Percentiles rank a stretch among this genome's conserved stretches.
These are phyloP conservation scores for Petrocephalus sullivani DNA, from an alignment of 2,797 vertebrate species.

Conservation along the genomic window DNA sequence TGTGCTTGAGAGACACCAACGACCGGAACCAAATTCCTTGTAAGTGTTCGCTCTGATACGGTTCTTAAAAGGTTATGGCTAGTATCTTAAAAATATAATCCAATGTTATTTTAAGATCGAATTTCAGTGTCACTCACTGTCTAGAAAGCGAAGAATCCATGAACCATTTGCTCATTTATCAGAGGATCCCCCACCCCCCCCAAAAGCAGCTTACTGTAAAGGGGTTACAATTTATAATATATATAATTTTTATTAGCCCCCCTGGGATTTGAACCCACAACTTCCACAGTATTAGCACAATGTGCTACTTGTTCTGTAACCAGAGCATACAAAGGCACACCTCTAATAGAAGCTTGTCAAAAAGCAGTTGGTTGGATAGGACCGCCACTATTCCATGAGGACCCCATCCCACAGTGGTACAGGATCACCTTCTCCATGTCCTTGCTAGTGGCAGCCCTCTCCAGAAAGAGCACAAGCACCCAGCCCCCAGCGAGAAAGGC, in stretches of 20 bases:
- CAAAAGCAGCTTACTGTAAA: too few relatives aligned
- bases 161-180: neutral
- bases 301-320: neutral
- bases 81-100: neutral
- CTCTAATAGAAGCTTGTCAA: neutral
- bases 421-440: neutral
- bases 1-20: too few relatives aligned
- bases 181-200: neutral
- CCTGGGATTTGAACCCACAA: neutral
- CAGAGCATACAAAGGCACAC: neutral
- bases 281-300: neutral
- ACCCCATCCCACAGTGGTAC: neutral
- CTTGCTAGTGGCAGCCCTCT: neutral
- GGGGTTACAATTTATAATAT: neutral
- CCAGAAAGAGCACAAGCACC: neutral
- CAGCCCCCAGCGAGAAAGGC: neutral
- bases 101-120: neutral
- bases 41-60: too few relatives aligned
- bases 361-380: neutral
- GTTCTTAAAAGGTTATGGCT: too few relatives aligned
- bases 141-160: neutral
- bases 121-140: neutral
- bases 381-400: neutral
- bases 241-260: too few relatives aligned
- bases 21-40: too few relatives aligned